These are phyloP conservation scores for Himalopsyche kuldschensis DNA, from an alignment of 2,888 invertebrate genomes.

Conservation along the genomic window DNA sequence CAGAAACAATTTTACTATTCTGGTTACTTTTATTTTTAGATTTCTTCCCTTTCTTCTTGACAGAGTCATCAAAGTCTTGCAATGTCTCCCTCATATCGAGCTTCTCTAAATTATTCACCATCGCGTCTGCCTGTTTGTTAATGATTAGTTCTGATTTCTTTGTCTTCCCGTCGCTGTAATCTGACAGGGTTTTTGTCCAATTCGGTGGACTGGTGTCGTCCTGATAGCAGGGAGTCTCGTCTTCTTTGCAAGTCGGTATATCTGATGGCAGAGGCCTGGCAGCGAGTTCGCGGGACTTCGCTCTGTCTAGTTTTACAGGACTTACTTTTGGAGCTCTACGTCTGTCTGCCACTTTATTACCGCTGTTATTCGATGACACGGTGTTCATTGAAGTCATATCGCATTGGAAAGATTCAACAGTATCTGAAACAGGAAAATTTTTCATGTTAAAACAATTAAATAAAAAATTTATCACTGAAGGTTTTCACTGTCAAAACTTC, in stretches of 20 bases:
- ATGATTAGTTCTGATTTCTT: conserved; percentile 42
- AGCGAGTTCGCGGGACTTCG: conserved; percentile 61
- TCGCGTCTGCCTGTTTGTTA: conserved; percentile 39
- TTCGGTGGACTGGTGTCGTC: conserved; percentile 53
- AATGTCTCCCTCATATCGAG: conserved; percentile 52
- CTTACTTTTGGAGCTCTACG: conserved; percentile 47
- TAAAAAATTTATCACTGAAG: no score
- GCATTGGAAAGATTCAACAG: conserved; percentile 58
- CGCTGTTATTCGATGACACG: conserved; percentile 42
- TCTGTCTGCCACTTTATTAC: conserved; percentile 36
- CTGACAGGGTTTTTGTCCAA: conserved; percentile 55
- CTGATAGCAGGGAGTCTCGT: conserved; percentile 56
- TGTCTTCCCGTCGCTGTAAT: conserved; percentile 40
- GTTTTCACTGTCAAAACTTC: no score
- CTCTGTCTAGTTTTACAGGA: conserved; percentile 56
- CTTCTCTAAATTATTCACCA: conserved; percentile 42
- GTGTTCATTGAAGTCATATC: conserved; percentile 49
- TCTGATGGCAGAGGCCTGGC: conserved; percentile 60
- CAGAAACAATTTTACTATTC: conserved; percentile 39
- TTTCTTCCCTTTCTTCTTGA: conserved; percentile 47
- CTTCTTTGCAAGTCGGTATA: conserved; percentile 52
- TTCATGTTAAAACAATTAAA: no score
- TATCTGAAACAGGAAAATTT: conserved; percentile 50
- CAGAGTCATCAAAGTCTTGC: conserved; percentile 52
- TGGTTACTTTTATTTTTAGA: conserved; percentile 45